phyloP scores from a whole-genome alignment of 2,113 vertebrate species.

The Zosterops lateralis region DNA sequence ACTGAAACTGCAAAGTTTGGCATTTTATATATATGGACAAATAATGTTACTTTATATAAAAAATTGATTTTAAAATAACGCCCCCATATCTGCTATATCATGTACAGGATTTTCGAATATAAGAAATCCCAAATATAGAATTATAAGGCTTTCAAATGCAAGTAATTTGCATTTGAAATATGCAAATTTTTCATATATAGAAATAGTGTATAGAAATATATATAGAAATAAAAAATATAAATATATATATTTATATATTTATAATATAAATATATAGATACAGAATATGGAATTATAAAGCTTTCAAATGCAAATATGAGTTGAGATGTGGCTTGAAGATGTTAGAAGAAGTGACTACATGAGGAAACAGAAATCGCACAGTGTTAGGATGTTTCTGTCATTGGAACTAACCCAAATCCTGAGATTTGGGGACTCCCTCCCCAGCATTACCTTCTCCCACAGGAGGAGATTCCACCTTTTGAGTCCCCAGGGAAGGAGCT shows the following conservation, averaged over 20 bases:
- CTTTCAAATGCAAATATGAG: no score
- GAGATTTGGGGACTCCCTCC: not conserved
- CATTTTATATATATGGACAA: no score
- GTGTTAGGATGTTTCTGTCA: fast-evolving
- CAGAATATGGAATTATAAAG: not conserved
- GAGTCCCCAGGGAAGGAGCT: not conserved
- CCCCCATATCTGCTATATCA: not conserved
- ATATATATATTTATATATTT: no score
- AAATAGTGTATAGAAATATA: no score
- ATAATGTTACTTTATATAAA: not conserved
- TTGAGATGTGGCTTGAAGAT: not conserved
- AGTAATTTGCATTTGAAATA: no score
- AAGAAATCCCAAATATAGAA: not conserved
- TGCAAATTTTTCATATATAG: no score
- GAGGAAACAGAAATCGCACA: fast-evolving
- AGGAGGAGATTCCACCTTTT: not conserved
- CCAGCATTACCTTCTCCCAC: conserved; percentile 51
- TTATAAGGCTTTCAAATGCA: no score
- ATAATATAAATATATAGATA: no score
- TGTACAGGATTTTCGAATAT: not conserved
- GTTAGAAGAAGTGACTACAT: fast-evolving
- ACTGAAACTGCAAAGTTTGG: not conserved
- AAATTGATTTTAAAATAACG: not conserved
- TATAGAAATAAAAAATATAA: no score
- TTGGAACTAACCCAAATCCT: no score